Evolutionary conservation across 2,888 invertebrate genomes (phyloP), one percentile per base, ranked within the genome.

Genomic region (Xestia ashworthii): DNA sequence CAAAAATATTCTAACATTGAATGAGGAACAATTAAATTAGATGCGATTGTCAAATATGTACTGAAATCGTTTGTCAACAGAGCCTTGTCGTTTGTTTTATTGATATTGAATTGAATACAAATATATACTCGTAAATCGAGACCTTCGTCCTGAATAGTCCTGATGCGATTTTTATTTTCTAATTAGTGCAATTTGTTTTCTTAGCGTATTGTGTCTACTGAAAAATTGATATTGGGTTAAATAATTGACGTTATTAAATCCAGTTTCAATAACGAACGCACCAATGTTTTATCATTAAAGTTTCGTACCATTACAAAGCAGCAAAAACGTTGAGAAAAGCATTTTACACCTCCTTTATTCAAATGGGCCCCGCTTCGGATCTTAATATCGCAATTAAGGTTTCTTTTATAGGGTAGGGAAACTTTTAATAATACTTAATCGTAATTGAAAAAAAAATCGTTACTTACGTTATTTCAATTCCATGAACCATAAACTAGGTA

Each of bases 31-130:
- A 89, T 89, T 72, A 76, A 81, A 87, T 88, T 81, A 76, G 67
- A 80, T 80, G 77, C 48, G 87, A 76, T 85, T 83, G 81, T 88
- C 86, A 88, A 88, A 87, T 88, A 87, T 74, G 85, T 82, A 76
- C 44, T 76, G 71, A 78, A 79, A 72, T 76, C 64, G 66, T 82
- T 82, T 79, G 74, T 86, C 32, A 75, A 48, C 41, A 81, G 44
- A 68, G 66, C 88, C 86, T 87, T 86, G 86, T 60, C 32, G 6
- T 69, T 62, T 81, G 55, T 67, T n/a, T 14, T 62, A 68, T 78
- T 82, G 83, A 76, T 62, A 77, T 55, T 78, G 64, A 77, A 81
- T 66, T 79, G 86, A 83, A 85, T 89, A 89, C 71, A 83, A 89
- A 86, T 88, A n/a, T n/a, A n/a, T n/a, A n/a, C n/a, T n/a, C n/a